Percentiles rank a stretch among this genome's conserved stretches.
These are phyloP conservation scores for Drosophila austrosaltans DNA, from an alignment of 2,888 invertebrate genomes.

Conservation along the genomic window DNA sequence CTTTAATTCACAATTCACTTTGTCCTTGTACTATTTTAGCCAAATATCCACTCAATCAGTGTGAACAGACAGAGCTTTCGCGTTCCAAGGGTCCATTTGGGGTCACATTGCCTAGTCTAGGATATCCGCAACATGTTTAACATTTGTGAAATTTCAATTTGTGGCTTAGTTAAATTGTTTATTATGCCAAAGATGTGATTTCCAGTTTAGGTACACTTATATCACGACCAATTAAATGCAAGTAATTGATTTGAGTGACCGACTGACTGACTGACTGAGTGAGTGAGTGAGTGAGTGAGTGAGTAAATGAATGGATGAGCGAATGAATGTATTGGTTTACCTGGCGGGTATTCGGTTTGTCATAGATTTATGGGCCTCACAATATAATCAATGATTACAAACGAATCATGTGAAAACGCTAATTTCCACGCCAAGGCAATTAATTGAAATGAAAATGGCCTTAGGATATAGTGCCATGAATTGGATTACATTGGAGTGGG, in stretches of 20 bases:
- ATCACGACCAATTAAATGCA: slow-evolving; percentile 6
- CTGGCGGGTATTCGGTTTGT: slow-evolving; percentile 33
- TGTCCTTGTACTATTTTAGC: not conserved
- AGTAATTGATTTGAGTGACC: slow-evolving; percentile 8
- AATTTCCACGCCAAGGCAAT: slow-evolving; percentile 61
- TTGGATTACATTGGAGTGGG: not conserved
- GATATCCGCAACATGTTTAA: slow-evolving; percentile 28
- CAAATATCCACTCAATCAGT: not conserved
- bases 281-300: slow-evolving; percentile 26
- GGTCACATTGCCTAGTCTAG: slow-evolving; percentile 18
- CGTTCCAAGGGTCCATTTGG: slow-evolving; percentile 24
- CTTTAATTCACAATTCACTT: slow-evolving; percentile 5
- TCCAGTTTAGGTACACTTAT: not conserved
- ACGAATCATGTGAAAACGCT: slow-evolving; percentile 61
- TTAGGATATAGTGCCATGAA: slow-evolving; percentile 11
- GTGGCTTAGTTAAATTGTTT: slow-evolving; percentile 26
- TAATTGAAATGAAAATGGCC: slow-evolving; percentile 48
- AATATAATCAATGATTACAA: slow-evolving; percentile 59
- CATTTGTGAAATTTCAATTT: slow-evolving; percentile 43
- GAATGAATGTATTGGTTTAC: slow-evolving; percentile 26
- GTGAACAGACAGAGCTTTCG: slow-evolving; percentile 1
- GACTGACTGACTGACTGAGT: slow-evolving; percentile 15
- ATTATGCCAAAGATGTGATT: slow-evolving; percentile 1
- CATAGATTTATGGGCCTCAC: slow-evolving; percentile 51
- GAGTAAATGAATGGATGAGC: not conserved